Evolutionary conservation across 2,113 vertebrate species (phyloP).

Genomic region (Tricholaema leucomelas): DNA sequence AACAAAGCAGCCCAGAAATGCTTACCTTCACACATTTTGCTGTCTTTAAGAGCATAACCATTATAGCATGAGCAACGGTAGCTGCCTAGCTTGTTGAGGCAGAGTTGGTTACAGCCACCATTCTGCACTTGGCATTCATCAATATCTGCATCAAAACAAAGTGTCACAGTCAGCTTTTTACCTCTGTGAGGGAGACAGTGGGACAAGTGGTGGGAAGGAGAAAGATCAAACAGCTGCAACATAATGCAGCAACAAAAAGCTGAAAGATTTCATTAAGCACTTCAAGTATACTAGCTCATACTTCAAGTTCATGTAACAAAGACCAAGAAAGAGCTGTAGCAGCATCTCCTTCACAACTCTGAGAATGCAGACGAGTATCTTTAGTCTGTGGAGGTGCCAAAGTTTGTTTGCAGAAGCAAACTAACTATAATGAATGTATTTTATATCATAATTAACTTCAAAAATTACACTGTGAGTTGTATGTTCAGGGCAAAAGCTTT

Average conservation of each 20-base stretch:
- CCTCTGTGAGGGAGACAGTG: neutral
- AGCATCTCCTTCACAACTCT: neutral
- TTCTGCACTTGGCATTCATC: slow-evolving; percentile 86
- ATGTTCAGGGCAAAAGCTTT: neutral
- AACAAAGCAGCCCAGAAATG: neutral
- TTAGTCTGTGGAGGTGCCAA: neutral
- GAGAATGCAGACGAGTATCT: neutral
- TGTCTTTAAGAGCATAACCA: slow-evolving; percentile 81
- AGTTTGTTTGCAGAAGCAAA: neutral
- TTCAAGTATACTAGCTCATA: neutral
- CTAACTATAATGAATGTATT: neutral
- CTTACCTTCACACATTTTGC: slow-evolving; percentile 86
- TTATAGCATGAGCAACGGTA: slow-evolving; percentile 87
- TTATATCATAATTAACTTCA: neutral
- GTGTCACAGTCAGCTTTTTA: neutral
- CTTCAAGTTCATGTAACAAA: neutral
- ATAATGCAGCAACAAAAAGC: neutral
- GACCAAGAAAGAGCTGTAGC: neutral
- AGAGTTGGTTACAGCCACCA: slow-evolving; percentile 87
- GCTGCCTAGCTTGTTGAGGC: slow-evolving; percentile 88
- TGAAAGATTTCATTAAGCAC: neutral
- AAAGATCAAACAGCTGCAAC: neutral
- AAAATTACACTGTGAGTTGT: neutral
- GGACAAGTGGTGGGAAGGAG: neutral
- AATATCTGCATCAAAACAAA: slow-evolving; percentile 80